Base-by-base conservation (phyloP, 1,140 invertebrate species). In the Pogonognathellus flavescens region DNA sequence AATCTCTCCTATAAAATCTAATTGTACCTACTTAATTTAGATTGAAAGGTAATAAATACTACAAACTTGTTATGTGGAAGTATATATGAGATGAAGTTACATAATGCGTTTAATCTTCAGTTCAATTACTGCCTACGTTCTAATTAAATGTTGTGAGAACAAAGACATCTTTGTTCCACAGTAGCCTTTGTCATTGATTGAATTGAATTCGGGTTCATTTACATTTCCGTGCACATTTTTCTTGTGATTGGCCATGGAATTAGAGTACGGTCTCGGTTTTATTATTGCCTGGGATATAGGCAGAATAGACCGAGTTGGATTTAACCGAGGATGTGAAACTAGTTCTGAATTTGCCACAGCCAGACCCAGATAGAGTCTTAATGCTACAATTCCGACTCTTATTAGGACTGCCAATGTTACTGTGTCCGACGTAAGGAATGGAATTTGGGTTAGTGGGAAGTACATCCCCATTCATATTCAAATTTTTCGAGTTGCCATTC, bases 191-290 rank as follows among this genome's bases (percentile, higher is more conserved):
- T 55, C 55, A 57, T 20, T 55, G 81, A 57, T 59, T 83, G 55
- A 76, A 60, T 55, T 18, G 55, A 84, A 84, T 84, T 72, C 83
- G 83, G 66, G 41, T 80, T 76, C 57, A 84, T 49, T 53, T 53
- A 84, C 62, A 84, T 84, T 55, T 49, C 20, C 18, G 16, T 62
- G n/a, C 59, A 41, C 31, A 62, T 62, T 20, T 9, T 62, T n/a
- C 70, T 49, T 41, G 25, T 76, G 62, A 66, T 66, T 60, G 22
- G 59, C 66, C 31, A 6, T 76, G 70, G 70, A 70, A 80, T 83
- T 85, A 85, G 53, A 87, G 62, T 31, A 87, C 84, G 13, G 83
- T 87, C 57, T 87, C 86, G 60, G 80, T 87, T n/a, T 76, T 82
- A 72, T 76, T 82, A 82, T 49, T 66, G 10, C 86, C 86, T 3